Base-by-base conservation (phyloP, 2,888 invertebrate genomes). In the Calameuta idolon region DNA sequence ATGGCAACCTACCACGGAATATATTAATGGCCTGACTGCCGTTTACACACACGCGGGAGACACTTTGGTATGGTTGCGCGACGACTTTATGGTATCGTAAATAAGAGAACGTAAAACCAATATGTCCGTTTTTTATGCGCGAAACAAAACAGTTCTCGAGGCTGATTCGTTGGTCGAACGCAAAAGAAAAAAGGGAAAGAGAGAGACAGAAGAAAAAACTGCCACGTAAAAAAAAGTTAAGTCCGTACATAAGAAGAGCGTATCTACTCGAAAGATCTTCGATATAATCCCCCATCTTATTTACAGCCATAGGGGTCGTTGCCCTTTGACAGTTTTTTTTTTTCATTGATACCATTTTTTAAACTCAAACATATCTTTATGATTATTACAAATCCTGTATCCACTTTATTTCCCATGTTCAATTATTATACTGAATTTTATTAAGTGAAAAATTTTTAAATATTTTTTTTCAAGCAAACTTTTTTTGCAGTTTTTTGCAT, bases 101-200 rank as follows among this genome's bases (percentile, higher is more conserved):
- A 89, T 89, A 89, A 89, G 83, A 79, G 83, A 85, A 86, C 87
- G 87, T 87, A 88, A 89, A 88, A 87, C 87, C 89, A 87, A 89
- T 89, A 87, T 82, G 84, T 86, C 83, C 82, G 80, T 79, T 85
- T 85, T 86, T 79, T 81, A 85, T 82, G 81, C 81, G 69, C 77
- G 81, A 80, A 83, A 85, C 81, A 85, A 84, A 85, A 84, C 79
- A 81, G 75, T 80, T 71, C 79, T 74, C 30, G 30, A 30, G 73
- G 35, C 55, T 23, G 9, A 31, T 55, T 33, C 75, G 34, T 31
- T 69, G 79, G 69, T 74, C 79, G 74, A 74, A 74, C 77, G 78
- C 75, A 55, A 55, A 55, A 40, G 37, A 40, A 40, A 40, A 23
- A 1, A 9, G 55, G 23, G 55, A 5, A 23, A 55, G 23, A 55